phyloP scores from a whole-genome alignment of 2,888 invertebrate species.

The Trachelus troglodyta region DNA sequence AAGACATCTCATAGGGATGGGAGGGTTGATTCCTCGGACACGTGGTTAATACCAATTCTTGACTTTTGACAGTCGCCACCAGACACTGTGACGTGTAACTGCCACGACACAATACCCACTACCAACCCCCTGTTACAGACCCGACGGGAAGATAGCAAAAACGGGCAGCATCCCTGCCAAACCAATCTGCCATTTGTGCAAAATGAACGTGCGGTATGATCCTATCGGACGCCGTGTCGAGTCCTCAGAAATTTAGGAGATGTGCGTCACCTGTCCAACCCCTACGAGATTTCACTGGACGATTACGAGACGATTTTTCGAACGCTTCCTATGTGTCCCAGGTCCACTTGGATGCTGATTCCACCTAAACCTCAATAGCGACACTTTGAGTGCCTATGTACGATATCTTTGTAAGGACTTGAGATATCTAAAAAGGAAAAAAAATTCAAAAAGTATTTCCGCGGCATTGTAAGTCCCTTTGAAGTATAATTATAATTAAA shows the following conservation, averaged over 20 bases:
- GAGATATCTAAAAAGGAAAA: not conserved
- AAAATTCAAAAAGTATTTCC: too few species aligned
- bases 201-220: not conserved
- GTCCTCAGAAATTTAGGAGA: not conserved
- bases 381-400: not conserved
- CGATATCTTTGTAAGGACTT: not conserved
- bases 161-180: not conserved
- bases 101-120: not conserved
- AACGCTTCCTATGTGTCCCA: not conserved
- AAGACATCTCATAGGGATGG: constrained; percentile 9
- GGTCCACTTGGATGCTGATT: not conserved
- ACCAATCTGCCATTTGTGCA: not conserved
- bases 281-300: not conserved
- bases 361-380: not conserved
- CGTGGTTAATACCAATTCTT: constrained; percentile 27
- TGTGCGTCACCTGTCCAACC: not conserved
- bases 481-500: too few species aligned
- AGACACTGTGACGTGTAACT: not conserved
- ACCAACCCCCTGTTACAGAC: not conserved
- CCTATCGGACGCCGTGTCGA: not conserved
- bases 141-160: not conserved
- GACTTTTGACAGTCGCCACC: constrained; percentile 28
- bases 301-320: not conserved
- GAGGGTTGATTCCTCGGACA: constrained; percentile 7
- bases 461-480: too few species aligned